Base-by-base conservation (phyloP, 2,888 invertebrate species). In the Drosophila mimetica region DNA sequence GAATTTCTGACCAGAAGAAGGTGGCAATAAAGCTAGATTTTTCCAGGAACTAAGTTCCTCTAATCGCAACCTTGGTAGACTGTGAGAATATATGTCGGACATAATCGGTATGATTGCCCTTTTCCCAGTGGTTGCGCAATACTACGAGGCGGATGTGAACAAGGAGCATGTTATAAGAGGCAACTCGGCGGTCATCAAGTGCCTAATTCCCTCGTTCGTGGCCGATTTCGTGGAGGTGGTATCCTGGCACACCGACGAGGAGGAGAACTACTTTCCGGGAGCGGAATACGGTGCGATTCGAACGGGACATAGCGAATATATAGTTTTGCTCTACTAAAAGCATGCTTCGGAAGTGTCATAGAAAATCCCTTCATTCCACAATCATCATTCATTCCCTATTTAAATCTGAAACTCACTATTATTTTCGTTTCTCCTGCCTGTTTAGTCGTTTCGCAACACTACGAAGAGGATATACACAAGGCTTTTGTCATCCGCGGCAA, bases 401-500 rank as follows among this genome's bases (percentile, higher is more conserved):
- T 46, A 3, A 22, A 46, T 37, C 52, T 48, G 5, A 16, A 46
- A 53, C 53, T 67, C 67, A 52, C 44, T 14, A 57, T 52, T 50
- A 46, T 55, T 54, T 42, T 67, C 51, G 58, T 73, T 67, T 55
- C 63, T 61, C 52, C 69, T 51, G 59, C 42, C 47, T 51, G 76
- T 86, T 71, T 89, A 97, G 97, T 97, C 92, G 97, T 97, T 89
- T 96, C 96, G 90, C 97, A 97, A 92, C 95, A 95, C 92, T 97
- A 97, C 92, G 96, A 97, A 92, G 96, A 96, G 74, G 97, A 97
- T 93, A 97, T 97, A 81, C 97, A 97, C 93, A 96, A 97, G 92
- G 97, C 97, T 91, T 97, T 97, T 92, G 96, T 96, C 61, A 97
- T 97, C 89, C 95, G 96, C 81, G 97, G 97, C 84, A 97, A 97